Percentiles rank a stretch among this genome's conserved stretches.
phyloP scores from a whole-genome alignment of 2,888 invertebrate species.

The Ennomos fuscantarius region DNA sequence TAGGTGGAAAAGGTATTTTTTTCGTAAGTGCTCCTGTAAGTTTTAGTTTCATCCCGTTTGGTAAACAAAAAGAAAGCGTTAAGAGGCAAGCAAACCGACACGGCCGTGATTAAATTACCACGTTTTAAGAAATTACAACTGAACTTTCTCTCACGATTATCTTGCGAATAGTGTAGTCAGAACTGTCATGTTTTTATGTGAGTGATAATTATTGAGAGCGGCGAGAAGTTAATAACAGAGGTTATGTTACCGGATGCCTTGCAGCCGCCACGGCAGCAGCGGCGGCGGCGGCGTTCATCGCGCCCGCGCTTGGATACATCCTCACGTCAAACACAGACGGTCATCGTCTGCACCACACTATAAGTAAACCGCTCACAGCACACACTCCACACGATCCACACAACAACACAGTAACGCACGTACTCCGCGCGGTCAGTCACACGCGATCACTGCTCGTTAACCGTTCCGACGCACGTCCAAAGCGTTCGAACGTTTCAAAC shows the following conservation, averaged over 20 bases:
- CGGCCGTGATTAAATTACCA: slow-evolving; percentile 5
- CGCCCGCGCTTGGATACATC: slow-evolving; percentile 94
- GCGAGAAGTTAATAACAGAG: slow-evolving; percentile 23
- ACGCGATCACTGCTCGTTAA: slow-evolving; percentile 61
- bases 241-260: slow-evolving; percentile 92
- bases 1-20: slow-evolving; percentile 12
- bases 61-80: slow-evolving; percentile 17
- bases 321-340: slow-evolving; percentile 83
- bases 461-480: slow-evolving; percentile 53
- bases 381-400: slow-evolving; percentile 76
- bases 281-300: slow-evolving; percentile 93
- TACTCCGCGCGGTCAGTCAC: slow-evolving; percentile 67
- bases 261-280: slow-evolving; percentile 94
- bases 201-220: slow-evolving; percentile 6
- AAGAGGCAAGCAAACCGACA: slow-evolving; percentile 7
- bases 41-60: slow-evolving; percentile 1
- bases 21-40: background rate
- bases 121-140: slow-evolving; percentile 2
- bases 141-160: slow-evolving; percentile 9
- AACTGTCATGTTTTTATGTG: slow-evolving; percentile 25
- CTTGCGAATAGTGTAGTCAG: background rate
- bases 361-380: slow-evolving; percentile 65
- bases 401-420: slow-evolving; percentile 68
- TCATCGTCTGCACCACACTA: slow-evolving; percentile 72
- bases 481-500: slow-evolving; percentile 59